Conservation (phyloP, 2,797 vertebrate species). For the Telmatherina bonti region DNA sequence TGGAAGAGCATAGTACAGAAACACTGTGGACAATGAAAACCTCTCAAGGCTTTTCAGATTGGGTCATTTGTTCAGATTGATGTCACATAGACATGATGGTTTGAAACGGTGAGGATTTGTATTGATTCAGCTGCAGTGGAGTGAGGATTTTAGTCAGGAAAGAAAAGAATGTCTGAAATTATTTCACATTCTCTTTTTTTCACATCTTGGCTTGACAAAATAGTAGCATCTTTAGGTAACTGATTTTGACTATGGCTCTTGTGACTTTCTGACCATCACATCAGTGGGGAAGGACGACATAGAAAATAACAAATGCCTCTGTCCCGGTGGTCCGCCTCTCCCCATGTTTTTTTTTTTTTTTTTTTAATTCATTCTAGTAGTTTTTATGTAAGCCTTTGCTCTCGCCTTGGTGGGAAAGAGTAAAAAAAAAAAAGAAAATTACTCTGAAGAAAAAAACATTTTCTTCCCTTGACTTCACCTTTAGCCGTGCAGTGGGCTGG, state of each 20-base stretch:
- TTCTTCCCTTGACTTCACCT: background rate
- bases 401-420: background rate
- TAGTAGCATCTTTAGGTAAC: background rate
- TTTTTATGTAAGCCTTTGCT: background rate
- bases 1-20: slow-evolving; percentile 25
- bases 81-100: slow-evolving; percentile 32
- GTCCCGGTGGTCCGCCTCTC: background rate
- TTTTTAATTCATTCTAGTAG: background rate
- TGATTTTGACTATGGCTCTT: slow-evolving; percentile 35
- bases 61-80: slow-evolving; percentile 46
- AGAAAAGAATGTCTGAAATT: slow-evolving; percentile 2
- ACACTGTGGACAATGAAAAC: slow-evolving; percentile 21
- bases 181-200: background rate
- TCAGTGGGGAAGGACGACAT: background rate
- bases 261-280: background rate
- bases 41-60: slow-evolving; percentile 28
- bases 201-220: background rate
- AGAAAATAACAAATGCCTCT: too few species aligned
- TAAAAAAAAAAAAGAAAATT: background rate
- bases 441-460: background rate
- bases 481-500: too few species aligned
- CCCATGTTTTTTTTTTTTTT: too few species aligned
- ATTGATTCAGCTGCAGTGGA: slow-evolving; percentile 47
- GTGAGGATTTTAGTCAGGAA: slow-evolving; percentile 10
- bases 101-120: slow-evolving; percentile 19